A percentile compares a stretch with the other conserved stretches of the same genome.
phyloP scores from a whole-genome alignment of 2,797 vertebrate species.

The Sebastes goodei region DNA sequence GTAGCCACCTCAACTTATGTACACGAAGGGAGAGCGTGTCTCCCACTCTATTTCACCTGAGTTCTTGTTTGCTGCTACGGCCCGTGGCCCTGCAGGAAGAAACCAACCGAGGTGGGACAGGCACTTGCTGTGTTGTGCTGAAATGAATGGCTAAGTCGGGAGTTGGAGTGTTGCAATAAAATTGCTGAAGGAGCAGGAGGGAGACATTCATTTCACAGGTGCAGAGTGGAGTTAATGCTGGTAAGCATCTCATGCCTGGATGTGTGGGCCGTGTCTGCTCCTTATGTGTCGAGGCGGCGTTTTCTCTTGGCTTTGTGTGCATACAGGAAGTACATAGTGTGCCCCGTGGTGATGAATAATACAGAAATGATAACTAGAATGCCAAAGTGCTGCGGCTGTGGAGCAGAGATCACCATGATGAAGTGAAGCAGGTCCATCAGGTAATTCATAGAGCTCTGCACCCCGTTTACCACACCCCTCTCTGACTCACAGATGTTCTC shows the following conservation, averaged over 20 bases:
- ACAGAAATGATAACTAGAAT: conserved; percentile 84
- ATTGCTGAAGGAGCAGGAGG: conserved; percentile 62
- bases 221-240: conserved; percentile 63
- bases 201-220: conserved; percentile 76
- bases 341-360: conserved; percentile 80
- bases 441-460: conserved; percentile 89
- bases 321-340: conserved; percentile 83
- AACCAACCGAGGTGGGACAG: conserved; percentile 61
- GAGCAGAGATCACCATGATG: conserved; percentile 81
- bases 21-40: conserved; percentile 59
- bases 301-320: conserved; percentile 83
- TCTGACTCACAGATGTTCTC: conserved; percentile 86
- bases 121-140: conserved; percentile 66
- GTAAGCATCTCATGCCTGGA: conserved; percentile 43
- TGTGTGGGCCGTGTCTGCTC: conserved; percentile 12
- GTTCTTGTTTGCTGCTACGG: conserved; percentile 59
- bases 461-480: conserved; percentile 81
- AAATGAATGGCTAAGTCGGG: conserved; percentile 69
- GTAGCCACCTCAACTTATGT: conserved; percentile 55
- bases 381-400: conserved; percentile 81
- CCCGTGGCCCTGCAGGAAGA: conserved; percentile 48
- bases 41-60: conserved; percentile 76
- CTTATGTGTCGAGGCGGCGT: conserved; percentile 75
- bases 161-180: conserved; percentile 62
- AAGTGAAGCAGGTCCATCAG: conserved; percentile 87